phyloP scores from a whole-genome alignment of 2,888 invertebrate genomes.

The Calliphora vomitoria region DNA sequence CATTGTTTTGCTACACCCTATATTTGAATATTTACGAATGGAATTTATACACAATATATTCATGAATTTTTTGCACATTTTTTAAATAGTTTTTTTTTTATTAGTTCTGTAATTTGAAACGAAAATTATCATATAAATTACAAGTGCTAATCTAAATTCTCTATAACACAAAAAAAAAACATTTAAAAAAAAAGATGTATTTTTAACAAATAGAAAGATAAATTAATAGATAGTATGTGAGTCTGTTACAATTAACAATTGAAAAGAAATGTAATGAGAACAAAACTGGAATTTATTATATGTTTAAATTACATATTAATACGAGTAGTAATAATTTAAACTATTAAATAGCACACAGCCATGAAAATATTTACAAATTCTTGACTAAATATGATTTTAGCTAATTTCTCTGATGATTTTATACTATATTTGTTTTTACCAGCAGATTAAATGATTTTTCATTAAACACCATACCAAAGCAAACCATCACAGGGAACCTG shows the following conservation, averaged over 20 bases:
- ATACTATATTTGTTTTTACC: too few species aligned
- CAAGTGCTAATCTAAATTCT: not conserved
- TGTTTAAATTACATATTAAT: not conserved
- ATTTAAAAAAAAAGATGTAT: not conserved
- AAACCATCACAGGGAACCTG: too few species aligned
- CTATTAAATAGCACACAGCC: too few species aligned
- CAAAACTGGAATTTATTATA: conserved; percentile 1
- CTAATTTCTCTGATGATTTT: too few species aligned
- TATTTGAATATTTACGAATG: not conserved
- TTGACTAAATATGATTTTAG: too few species aligned
- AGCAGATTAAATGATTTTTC: too few species aligned
- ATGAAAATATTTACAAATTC: too few species aligned
- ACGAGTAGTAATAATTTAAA: not conserved
- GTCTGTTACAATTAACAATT: not conserved
- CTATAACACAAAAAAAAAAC: not conserved
- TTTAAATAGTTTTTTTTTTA: not conserved
- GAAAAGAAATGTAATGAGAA: conserved; percentile 8
- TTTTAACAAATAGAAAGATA: not conserved
- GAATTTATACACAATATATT: conserved; percentile 6
- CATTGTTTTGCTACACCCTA: not conserved
- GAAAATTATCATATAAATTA: conserved; percentile 34
- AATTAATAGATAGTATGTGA: not conserved
- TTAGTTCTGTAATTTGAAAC: conserved; percentile 32
- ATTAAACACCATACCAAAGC: too few species aligned
- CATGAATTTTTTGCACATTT: not conserved